Percentiles rank a stretch among this genome's conserved stretches.
Conservation (phyloP, 2,113 vertebrate species). For the Syngnathus floridae region DNA sequence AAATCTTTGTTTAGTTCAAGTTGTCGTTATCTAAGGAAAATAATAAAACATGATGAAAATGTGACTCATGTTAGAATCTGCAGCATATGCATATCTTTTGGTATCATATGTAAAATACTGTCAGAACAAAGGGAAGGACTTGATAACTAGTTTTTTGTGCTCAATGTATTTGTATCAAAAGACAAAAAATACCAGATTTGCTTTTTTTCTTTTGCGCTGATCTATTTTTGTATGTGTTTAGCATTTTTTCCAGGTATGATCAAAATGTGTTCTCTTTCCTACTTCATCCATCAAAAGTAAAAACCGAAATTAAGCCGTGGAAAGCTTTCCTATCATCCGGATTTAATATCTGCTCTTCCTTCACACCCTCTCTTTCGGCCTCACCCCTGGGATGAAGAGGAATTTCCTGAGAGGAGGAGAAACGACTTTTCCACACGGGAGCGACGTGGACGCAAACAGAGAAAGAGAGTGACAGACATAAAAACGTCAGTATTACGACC, state of each 20-base stretch:
- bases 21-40: neutral
- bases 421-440: conserved; percentile 48
- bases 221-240: neutral
- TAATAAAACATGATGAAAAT: too few species aligned
- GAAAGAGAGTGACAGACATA: conserved; percentile 9
- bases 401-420: conserved; percentile 55
- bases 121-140: too few species aligned
- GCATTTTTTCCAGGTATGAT: neutral
- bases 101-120: too few species aligned
- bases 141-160: too few species aligned
- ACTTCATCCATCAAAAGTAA: neutral
- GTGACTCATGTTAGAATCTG: too few species aligned
- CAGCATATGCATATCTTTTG: too few species aligned
- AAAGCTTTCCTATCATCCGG: conserved; percentile 5
- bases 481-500: conserved; percentile 22
- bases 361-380: conserved; percentile 22
- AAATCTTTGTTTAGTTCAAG: neutral
- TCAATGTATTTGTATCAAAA: too few species aligned
- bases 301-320: neutral
- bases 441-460: neutral
- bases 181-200: too few species aligned
- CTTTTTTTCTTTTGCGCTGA: neutral
- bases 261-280: neutral
- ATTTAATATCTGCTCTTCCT: conserved; percentile 21
- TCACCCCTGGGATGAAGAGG: conserved; percentile 40